Base-by-base conservation (phyloP, 1,140 invertebrate genomes). In the Drosophila athabasca region DNA sequence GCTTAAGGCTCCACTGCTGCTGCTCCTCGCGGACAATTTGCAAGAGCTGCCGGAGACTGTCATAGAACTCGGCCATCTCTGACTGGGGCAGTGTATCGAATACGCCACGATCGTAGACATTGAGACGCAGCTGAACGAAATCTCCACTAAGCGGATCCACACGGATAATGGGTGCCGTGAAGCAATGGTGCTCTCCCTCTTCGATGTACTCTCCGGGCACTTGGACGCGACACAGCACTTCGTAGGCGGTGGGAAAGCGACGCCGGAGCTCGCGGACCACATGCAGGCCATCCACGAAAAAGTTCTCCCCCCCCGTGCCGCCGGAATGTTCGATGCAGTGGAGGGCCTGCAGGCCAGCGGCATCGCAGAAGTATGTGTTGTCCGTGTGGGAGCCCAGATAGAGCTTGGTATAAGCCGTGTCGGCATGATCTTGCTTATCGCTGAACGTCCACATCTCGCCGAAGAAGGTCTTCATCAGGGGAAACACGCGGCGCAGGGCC, bases 281-380 rank as follows among this genome's bases (percentile, higher is more conserved):
- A 62, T 94, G 92, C 79, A 96, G 94, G 0, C 95, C 95, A 79
- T 96, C 96, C 0, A 95, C 94, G 9, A 96, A 91, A 26, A 95
- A 90, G 2, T 94, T 96, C 58, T 96, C 93, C 0, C 96, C 95
- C 0, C 95, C 95, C 1, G 74, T 83, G 0, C 94, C 93, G 19
- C 92, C 91, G 13, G 59, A 58, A 49, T 94, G 94, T 61, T 94
- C 90, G 1, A 96, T 68, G 76, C 95, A 95, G 79, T 96, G 95
- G 29, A 96, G 94, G 6, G 95, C 93, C 91, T 95, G 94, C 19
- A 95, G 85, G 0, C 95, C 95, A 35, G 95, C 93, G n/a, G 95
- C 93, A 89, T 95, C 94, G 52, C 93, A 94, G 54, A 95, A 95
- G 76, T 96, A 96, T 0, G 95, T 96, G 49, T 94, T 95, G 82